Evolutionary conservation across 2,797 vertebrate genomes (phyloP), one percentile per base, ranked within the genome.

Genomic region (Percopsis omiscomaycus): DNA sequence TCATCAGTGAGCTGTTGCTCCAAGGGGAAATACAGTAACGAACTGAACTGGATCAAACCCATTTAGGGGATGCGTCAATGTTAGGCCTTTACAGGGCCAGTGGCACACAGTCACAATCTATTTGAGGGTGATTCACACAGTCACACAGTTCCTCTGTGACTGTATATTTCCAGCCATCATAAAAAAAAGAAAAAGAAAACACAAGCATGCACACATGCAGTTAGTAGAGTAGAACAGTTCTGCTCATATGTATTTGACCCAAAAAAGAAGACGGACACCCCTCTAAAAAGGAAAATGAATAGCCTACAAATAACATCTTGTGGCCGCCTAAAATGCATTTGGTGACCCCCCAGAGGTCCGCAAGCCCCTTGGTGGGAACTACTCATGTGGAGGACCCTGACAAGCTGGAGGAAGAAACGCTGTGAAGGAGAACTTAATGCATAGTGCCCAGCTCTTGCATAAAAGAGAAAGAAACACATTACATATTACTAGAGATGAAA

Each of bases 391-490:
- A 37, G 53, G 44, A 59, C 42, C 73, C 62, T 75, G 32, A 73
- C 75, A 80, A 75, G 72, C 69, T 79, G 74, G 86, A 81, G 74
- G 77, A 73, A 69, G 55, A 58, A n/a, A 32, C 22, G 63, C 60
- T 71, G 66, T 77, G 76, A 75, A 46, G 66, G 51, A 44, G 14
- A 65, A 63, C 46, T 62, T 74, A 73, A 70, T 16, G 64, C 54
- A 65, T 13, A 66, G 59, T 66, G 67, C 82, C 77, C 73, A 52
- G 51, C 72, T 78, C 71, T 54, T 67, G 44, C 42, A 66, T 64
- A 61, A 73, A 84, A 70, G 45, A 68, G 12, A 55, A 61, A 11
- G 22, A 53, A 62, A 61, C 78, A 64, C 68, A 73, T 56, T 73
- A 66, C 59, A 78, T 69, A 84, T 73, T 74, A 77, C 68, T 63